Conservation (phyloP, 2,113 vertebrate species). For the Microcebus ravelobensis region DNA sequence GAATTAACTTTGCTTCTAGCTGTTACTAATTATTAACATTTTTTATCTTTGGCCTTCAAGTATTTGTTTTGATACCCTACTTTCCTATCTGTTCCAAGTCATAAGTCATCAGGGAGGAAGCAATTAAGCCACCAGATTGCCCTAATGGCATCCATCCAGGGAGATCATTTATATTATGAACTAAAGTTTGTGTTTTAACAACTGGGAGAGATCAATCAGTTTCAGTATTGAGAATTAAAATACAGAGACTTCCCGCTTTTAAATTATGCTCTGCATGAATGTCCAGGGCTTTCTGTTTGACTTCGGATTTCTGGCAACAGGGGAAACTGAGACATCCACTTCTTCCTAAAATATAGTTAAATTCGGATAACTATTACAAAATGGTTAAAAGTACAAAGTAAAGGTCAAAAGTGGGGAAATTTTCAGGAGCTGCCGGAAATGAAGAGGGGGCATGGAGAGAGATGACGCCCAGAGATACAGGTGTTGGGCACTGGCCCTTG, state of each 20-base stretch:
- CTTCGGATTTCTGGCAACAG: background rate
- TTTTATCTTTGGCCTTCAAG: slow-evolving; percentile 74
- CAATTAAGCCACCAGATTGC: slow-evolving; percentile 68
- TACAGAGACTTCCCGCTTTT: background rate
- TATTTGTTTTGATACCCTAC: slow-evolving; percentile 70
- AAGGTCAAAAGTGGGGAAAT: background rate
- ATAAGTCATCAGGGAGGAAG: slow-evolving; percentile 68
- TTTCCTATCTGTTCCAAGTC: slow-evolving; percentile 67
- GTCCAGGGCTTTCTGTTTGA: background rate
- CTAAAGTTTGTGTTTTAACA: slow-evolving; percentile 62
- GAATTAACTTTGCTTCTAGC: slow-evolving; percentile 76
- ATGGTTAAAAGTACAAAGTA: background rate
- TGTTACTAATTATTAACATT: slow-evolving; percentile 78
- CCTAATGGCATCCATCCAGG: slow-evolving; percentile 52
- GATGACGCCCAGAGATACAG: fast-evolving
- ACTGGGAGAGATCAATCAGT: slow-evolving; percentile 52
- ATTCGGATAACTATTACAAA: background rate
- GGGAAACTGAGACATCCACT: background rate
- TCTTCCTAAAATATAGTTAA: background rate
- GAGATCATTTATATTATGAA: slow-evolving; percentile 54
- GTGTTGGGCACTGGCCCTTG: background rate
- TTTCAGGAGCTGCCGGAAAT: background rate
- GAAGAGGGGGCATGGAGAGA: too few species aligned
- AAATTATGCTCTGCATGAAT: background rate
- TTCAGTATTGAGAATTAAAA: slow-evolving; percentile 53